Evolutionary conservation across 2,888 invertebrate genomes (phyloP).

Genomic region (Cryptus viduatorius): DNA sequence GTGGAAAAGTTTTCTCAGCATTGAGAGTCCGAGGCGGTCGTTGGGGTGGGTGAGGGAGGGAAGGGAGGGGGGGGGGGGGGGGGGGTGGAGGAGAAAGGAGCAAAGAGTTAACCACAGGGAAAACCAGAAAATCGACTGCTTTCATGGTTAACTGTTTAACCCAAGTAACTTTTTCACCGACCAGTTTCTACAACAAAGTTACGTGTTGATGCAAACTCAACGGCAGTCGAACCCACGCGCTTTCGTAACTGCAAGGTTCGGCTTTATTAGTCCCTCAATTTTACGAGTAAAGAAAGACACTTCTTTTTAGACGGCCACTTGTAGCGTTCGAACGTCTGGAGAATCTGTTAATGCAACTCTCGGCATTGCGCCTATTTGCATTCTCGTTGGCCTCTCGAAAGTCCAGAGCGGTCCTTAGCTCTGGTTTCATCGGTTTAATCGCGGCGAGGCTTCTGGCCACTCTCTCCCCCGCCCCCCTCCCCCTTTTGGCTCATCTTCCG

Average conservation of each 20-base stretch:
- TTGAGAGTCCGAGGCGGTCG: not conserved
- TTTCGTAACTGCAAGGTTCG: constrained; percentile 6
- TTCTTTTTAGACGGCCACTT: constrained; percentile 41
- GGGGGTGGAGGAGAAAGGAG: too few relatives aligned
- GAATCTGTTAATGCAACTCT: not conserved
- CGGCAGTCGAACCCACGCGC: not conserved
- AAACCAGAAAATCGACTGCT: constrained; percentile 31
- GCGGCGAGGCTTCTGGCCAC: constrained; percentile 63
- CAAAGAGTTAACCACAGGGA: constrained; percentile 11
- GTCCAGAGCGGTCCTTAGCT: constrained; percentile 38
- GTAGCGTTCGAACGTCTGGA: constrained; percentile 38
- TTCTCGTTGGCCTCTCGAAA: constrained; percentile 45
- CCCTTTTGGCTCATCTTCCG: constrained; percentile 50
- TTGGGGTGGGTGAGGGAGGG: not conserved
- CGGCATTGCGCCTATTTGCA: constrained; percentile 28
- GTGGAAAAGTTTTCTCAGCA: constrained; percentile 36
- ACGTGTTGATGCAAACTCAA: constrained; percentile 5
- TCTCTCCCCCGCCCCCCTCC: constrained; percentile 11
- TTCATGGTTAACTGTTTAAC: constrained; percentile 29
- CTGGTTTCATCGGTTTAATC: constrained; percentile 58
- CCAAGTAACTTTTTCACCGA: constrained; percentile 14
- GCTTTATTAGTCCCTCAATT: constrained; percentile 45
- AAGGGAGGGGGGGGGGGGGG: too few relatives aligned
- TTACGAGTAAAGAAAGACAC: constrained; percentile 32
- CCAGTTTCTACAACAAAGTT: not conserved